Evolutionary conservation across 2,797 vertebrate genomes (phyloP).

Genomic region (Enoplosus armatus): DNA sequence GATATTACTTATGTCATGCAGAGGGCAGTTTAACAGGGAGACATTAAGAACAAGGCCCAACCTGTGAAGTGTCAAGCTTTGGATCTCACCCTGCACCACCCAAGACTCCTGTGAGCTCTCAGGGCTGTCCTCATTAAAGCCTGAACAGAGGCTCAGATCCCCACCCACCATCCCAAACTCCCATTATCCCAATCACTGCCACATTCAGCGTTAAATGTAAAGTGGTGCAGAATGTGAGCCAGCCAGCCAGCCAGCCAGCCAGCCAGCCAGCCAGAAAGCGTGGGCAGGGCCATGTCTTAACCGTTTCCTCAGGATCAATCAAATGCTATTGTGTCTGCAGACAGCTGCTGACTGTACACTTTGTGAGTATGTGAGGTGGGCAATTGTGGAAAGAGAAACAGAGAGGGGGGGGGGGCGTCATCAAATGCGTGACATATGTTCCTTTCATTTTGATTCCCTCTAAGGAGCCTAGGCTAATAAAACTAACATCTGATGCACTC

Average conservation of each 20-base stretch:
- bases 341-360: conserved; percentile 83
- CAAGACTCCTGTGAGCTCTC: conserved; percentile 60
- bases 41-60: conserved; percentile 51
- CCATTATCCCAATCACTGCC: conserved; percentile 70
- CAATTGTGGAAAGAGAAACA: conserved; percentile 69
- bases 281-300: conserved; percentile 68
- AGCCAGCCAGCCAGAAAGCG: conserved; percentile 53
- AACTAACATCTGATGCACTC: conserved; percentile 86
- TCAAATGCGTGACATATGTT: conserved; percentile 86
- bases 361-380: conserved; percentile 80
- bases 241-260: conserved; percentile 52
- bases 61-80: conserved; percentile 41
- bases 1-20: conserved; percentile 43
- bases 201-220: conserved; percentile 72
- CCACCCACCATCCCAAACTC: conserved; percentile 46
- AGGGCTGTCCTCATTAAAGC: conserved; percentile 61
- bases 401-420: conserved; percentile 55
- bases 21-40: conserved; percentile 43
- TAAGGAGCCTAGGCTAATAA: conserved; percentile 84
- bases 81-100: conserved; percentile 48
- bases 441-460: conserved; percentile 85
- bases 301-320: conserved; percentile 79
- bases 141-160: conserved; percentile 55
- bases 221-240: conserved; percentile 67
- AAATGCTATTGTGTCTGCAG: conserved; percentile 81